A percentile compares a stretch with the other conserved stretches of the same genome.
Conservation (phyloP, 1,140 invertebrate species). For the Oedothorax gibbosus region DNA sequence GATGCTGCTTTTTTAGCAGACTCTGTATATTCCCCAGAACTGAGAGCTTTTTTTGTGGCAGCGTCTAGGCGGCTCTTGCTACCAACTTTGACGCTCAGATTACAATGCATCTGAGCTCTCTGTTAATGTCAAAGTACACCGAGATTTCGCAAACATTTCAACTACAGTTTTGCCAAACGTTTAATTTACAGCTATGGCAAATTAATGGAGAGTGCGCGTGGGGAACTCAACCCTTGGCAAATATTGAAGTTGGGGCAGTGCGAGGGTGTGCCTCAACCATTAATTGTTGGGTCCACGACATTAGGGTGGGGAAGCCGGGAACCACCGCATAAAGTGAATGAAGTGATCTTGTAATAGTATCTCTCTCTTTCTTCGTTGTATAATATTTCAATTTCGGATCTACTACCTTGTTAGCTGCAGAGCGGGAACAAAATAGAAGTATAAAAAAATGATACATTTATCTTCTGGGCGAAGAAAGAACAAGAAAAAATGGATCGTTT, state of each 20-base stretch:
- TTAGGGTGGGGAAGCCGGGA: slow-evolving; percentile 30
- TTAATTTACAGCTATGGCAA: too few relatives aligned
- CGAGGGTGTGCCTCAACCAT: slow-evolving; percentile 34
- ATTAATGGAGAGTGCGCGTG: too few relatives aligned
- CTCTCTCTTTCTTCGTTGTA: slow-evolving; percentile 26
- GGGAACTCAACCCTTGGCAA: slow-evolving; percentile 16
- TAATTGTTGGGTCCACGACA: slow-evolving; percentile 39
- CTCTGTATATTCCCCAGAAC: too few relatives aligned
- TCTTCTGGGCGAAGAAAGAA: slow-evolving; percentile 2
- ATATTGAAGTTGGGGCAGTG: slow-evolving; percentile 27
- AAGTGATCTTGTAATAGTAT: slow-evolving; percentile 51
- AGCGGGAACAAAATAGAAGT: neutral
- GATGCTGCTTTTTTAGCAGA: too few relatives aligned
- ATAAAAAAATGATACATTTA: slow-evolving; percentile 14
- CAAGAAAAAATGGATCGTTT: too few relatives aligned
- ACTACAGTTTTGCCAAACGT: too few relatives aligned
- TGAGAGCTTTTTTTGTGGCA: too few relatives aligned
- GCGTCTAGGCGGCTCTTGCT: too few relatives aligned
- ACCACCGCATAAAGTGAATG: slow-evolving; percentile 35
- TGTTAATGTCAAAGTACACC: too few relatives aligned
- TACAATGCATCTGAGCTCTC: too few relatives aligned
- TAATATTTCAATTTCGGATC: slow-evolving; percentile 58
- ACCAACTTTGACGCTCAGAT: too few relatives aligned
- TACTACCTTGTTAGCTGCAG: slow-evolving; percentile 44
- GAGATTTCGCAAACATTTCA: too few relatives aligned